These are phyloP conservation scores for Microtus pennsylvanicus DNA, from an alignment of 2,113 vertebrate species.

Conservation along the genomic window DNA sequence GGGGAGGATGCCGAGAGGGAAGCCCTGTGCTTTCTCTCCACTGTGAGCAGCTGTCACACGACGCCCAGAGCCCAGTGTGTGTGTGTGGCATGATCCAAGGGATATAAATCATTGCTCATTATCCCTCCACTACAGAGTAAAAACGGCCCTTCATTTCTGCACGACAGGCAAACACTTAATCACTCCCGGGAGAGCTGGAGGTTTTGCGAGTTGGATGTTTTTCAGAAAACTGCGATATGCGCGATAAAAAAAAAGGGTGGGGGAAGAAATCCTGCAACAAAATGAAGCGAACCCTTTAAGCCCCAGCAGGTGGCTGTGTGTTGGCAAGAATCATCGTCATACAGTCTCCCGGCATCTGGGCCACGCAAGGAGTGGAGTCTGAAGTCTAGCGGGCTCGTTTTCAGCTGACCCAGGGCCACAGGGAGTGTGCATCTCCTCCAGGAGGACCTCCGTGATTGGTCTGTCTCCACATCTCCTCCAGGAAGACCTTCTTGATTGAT, in stretches of 20 bases:
- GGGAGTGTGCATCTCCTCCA: background rate
- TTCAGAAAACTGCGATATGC: conserved; percentile 82
- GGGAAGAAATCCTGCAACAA: conserved; percentile 72
- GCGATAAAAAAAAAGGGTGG: background rate
- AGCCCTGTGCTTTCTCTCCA: conserved; percentile 63
- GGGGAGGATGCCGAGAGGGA: conserved; percentile 70
- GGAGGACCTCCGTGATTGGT: conserved; percentile 25
- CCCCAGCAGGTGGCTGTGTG: background rate
- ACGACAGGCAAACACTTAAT: conserved; percentile 82
- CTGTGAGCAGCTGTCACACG: conserved; percentile 77
- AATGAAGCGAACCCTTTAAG: conserved; percentile 52
- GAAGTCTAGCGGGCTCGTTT: background rate
- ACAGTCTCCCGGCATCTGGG: background rate
- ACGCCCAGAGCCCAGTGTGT: conserved; percentile 72
- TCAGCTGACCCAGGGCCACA: background rate
- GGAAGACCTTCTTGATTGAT: conserved; percentile 18
- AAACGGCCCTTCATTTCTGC: conserved; percentile 84
- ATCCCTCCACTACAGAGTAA: conserved; percentile 85
- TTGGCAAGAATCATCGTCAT: background rate
- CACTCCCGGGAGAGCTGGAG: conserved; percentile 81
- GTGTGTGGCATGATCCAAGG: conserved; percentile 69
- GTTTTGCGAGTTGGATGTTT: conserved; percentile 81
- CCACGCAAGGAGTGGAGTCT: background rate
- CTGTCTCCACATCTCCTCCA: background rate
- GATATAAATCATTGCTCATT: conserved; percentile 89